Percentiles rank a stretch among this genome's conserved stretches.
phyloP scores from a whole-genome alignment of 2,888 invertebrate genomes.

The Drosophila prolongata region DNA sequence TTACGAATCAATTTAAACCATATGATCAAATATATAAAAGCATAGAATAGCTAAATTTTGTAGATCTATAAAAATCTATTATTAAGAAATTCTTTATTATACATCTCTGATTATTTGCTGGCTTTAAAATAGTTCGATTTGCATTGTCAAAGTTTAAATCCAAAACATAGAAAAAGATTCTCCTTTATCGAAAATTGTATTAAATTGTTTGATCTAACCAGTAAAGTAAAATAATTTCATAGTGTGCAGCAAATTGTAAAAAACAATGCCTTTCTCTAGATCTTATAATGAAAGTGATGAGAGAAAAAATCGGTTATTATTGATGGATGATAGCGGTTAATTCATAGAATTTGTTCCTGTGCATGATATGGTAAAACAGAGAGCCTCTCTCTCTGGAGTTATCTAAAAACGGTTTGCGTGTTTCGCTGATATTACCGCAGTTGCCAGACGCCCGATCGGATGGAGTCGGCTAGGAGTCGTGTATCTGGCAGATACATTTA shows the following conservation, averaged over 20 bases:
- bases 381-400: conserved; percentile 6
- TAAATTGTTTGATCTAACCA: too few relatives aligned
- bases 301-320: background rate
- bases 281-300: background rate
- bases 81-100: too few relatives aligned
- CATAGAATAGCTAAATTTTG: too few relatives aligned
- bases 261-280: background rate
- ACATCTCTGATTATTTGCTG: too few relatives aligned
- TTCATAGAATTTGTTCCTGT: conserved; percentile 1
- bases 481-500: conserved; percentile 63
- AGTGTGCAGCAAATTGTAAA: background rate
- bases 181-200: too few relatives aligned
- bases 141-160: too few relatives aligned
- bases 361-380: conserved; percentile 12
- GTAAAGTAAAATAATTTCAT: too few relatives aligned
- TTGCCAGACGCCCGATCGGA: conserved; percentile 60
- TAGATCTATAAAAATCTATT: too few relatives aligned
- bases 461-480: conserved; percentile 29
- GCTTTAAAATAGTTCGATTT: too few relatives aligned
- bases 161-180: too few relatives aligned
- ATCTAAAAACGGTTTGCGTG: conserved; percentile 53
- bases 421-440: conserved; percentile 65
- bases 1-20: too few relatives aligned
- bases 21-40: too few relatives aligned
- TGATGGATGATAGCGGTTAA: background rate